Percentiles rank a stretch among this genome's conserved stretches.
These are phyloP conservation scores for Stenodema calcarata DNA, from an alignment of 2,888 invertebrate species.

Conservation along the genomic window DNA sequence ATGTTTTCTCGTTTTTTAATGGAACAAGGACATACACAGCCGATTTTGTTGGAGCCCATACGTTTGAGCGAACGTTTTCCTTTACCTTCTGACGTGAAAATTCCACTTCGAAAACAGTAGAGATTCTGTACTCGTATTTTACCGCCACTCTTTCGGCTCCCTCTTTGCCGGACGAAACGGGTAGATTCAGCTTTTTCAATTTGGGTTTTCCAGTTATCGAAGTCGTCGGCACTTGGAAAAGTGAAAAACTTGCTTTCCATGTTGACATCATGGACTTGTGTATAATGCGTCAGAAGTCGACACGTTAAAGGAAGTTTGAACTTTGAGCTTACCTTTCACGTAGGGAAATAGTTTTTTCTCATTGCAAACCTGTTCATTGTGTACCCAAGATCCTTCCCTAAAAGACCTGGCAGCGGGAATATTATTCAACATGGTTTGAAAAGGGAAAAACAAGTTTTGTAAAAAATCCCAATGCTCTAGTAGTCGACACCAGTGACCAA, in stretches of 20 bases:
- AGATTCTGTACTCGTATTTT: not conserved
- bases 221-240: not conserved
- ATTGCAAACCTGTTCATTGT: too few species aligned
- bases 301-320: too few species aligned
- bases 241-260: not conserved
- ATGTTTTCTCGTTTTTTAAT: not conserved
- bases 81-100: slow-evolving; percentile 7
- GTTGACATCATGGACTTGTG: not conserved
- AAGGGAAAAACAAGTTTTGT: too few species aligned
- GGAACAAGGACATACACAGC: not conserved
- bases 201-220: not conserved
- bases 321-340: too few species aligned
- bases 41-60: slow-evolving; percentile 8
- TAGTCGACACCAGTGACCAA: too few species aligned
- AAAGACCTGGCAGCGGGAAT: too few species aligned
- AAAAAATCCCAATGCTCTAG: too few species aligned
- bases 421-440: too few species aligned
- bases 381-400: too few species aligned
- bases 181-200: not conserved
- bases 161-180: not conserved
- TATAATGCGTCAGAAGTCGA: too few species aligned
- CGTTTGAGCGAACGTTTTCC: not conserved
- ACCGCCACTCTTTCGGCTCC: not conserved
- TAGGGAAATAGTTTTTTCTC: too few species aligned
- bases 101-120: not conserved